Evolutionary conservation across 2,113 vertebrate species (phyloP).

Genomic region (Noturus placidus): DNA sequence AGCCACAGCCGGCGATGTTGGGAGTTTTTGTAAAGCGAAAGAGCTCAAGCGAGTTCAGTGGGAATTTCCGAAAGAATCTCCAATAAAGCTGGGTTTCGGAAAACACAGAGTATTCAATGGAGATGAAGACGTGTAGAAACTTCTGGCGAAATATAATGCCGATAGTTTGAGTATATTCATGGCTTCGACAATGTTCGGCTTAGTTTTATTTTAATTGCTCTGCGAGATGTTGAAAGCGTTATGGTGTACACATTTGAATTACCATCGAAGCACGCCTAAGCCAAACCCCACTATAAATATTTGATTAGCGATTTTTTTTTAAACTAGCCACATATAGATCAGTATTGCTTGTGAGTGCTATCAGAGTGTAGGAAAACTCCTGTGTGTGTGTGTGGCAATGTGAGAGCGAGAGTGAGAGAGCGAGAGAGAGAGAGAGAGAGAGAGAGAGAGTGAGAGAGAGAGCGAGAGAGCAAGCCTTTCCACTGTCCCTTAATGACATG

Average conservation of each 20-base stretch:
- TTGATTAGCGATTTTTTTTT: not conserved
- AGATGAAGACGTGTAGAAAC: not conserved
- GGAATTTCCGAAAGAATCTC: not conserved
- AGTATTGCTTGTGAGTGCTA: not conserved
- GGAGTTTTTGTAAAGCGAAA: not conserved
- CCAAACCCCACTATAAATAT: not conserved
- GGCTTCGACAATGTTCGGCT: not conserved
- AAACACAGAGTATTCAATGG: not conserved
- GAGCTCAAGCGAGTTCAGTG: too few relatives aligned
- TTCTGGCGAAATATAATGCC: not conserved
- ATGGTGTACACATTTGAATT: not conserved
- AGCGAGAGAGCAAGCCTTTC: not conserved
- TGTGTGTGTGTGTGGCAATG: not conserved
- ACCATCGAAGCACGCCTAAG: not conserved
- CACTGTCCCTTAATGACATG: constrained; percentile 48
- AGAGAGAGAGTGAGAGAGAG: not conserved
- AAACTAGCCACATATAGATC: not conserved
- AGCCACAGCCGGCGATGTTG: too few relatives aligned
- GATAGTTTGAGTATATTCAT: not conserved
- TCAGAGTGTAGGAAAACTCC: not conserved
- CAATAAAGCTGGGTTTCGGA: not conserved
- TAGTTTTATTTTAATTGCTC: not conserved
- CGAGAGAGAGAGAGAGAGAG: not conserved
- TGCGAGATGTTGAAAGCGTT: not conserved
- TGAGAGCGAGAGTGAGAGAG: not conserved